These are phyloP conservation scores for Parotia lawesii DNA, from an alignment of 2,113 vertebrate species.

Conservation along the genomic window DNA sequence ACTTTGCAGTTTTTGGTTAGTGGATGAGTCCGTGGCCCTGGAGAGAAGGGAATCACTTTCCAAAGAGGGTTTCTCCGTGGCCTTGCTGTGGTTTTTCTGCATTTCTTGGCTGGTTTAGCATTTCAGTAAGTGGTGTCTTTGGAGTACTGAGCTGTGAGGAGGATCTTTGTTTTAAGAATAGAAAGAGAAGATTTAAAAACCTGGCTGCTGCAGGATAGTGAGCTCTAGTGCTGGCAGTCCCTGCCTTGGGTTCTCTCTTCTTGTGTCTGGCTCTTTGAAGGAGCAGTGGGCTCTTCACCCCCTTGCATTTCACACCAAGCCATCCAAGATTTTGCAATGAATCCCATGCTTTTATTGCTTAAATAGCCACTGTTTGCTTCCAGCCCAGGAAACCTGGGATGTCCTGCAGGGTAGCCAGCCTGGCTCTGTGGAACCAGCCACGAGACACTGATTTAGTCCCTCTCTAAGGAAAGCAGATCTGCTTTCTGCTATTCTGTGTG, in stretches of 20 bases:
- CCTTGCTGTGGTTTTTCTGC: not conserved
- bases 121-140: not conserved
- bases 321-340: not conserved
- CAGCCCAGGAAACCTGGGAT: not conserved
- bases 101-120: not conserved
- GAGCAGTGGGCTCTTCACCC: not conserved
- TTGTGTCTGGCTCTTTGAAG: not conserved
- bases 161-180: not conserved
- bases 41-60: not conserved
- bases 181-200: not conserved
- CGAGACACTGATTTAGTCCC: not conserved
- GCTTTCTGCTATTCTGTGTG: not conserved
- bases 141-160: not conserved
- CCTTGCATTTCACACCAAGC: not conserved
- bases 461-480: not conserved
- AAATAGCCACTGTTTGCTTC: not conserved
- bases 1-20: not conserved
- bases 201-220: not conserved
- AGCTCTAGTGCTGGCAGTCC: not conserved
- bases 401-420: not conserved
- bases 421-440: not conserved
- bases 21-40: not conserved
- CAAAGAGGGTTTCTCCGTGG: not conserved
- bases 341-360: not conserved
- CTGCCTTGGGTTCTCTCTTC: not conserved